Evolutionary conservation across 2,888 invertebrate species (phyloP).

Genomic region (Chorisops tibialis): DNA sequence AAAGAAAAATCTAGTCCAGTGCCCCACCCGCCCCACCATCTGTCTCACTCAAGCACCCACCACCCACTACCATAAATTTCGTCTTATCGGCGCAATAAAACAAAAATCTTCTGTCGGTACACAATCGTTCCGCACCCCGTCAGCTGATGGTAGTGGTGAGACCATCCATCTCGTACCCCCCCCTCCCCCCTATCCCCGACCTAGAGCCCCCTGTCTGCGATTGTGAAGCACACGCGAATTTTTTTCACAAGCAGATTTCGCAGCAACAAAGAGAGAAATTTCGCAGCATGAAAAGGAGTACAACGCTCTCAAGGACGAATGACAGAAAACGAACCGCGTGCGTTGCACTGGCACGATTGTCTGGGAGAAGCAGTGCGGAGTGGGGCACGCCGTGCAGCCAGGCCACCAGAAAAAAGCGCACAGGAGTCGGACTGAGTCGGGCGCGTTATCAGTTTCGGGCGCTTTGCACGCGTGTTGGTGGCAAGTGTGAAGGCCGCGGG

Average conservation of each 20-base stretch:
- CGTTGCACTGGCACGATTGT: neutral
- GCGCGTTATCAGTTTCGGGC: conserved; percentile 5
- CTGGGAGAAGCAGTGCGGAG: neutral
- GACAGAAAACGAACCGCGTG: conserved; percentile 29
- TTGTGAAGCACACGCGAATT: conserved; percentile 28
- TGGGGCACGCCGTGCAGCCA: neutral
- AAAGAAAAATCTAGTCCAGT: conserved; percentile 16
- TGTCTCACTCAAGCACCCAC: neutral
- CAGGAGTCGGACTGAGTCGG: neutral
- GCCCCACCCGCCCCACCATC: neutral
- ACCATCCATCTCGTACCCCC: too few species aligned
- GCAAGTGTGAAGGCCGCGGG: neutral
- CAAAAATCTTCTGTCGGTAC: too few species aligned
- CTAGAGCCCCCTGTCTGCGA: neutral
- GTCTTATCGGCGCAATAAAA: conserved; percentile 11
- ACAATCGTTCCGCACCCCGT: too few species aligned
- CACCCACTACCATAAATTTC: neutral
- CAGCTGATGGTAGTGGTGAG: too few species aligned
- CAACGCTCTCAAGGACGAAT: conserved; percentile 32
- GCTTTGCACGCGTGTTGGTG: neutral
- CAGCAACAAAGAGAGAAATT: conserved; percentile 20
- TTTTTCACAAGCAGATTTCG: conserved; percentile 14
- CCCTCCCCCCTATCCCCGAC: conserved; percentile 10
- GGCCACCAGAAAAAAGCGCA: neutral
- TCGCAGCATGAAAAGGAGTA: conserved; percentile 26